Base-by-base conservation (phyloP, 2,888 invertebrate species). In the Barypeithes pellucidus region DNA sequence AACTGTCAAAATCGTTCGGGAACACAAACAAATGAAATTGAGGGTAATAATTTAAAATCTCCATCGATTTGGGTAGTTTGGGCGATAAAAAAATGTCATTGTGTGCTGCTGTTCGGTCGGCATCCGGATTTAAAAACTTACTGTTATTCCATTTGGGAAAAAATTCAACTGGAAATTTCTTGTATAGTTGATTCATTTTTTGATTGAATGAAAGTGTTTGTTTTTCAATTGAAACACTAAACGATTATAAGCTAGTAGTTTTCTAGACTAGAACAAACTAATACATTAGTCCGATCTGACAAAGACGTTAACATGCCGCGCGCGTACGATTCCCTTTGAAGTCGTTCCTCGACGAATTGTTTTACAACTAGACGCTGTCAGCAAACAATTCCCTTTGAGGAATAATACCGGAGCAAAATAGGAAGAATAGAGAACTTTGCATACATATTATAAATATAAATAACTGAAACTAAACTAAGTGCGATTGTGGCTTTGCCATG, bases 1-100 rank as follows among this genome's bases (percentile, higher is more conserved):
- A 52, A 70, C 67, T 74, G 74, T 74, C 74, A 74, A 74, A 74
- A 70, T 70, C 72, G 66, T 43, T 71, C 67, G 67, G 50, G 57
- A 68, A 45, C 54, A 47, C 68, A 68, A 67, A 73, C 73, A 73
- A 73, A 73, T 52, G 69, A 73, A 73, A 69, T 73, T 54, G 73
- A 57, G 68, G 65, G 61, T 60, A 50, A 73, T 66, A 73, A 69
- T 66, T 73, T 69, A 69, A 73, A 71, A 70, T 63, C 45, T 18
- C 63, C 63, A 62, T 63, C 69, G 61, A 61, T 69, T 61, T 52
- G 14, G 50, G 29, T 54, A 39, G 43, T 57, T 57, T 57, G 33
- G 8, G 16, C 11, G 16, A 57, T 57, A 12, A 36, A 57, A 57
- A 57, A 33, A 39, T 39, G 39, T 39, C 12, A 29, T 9, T 29